phyloP scores from a whole-genome alignment of 2,113 vertebrate genomes.

The Mirza zaza region DNA sequence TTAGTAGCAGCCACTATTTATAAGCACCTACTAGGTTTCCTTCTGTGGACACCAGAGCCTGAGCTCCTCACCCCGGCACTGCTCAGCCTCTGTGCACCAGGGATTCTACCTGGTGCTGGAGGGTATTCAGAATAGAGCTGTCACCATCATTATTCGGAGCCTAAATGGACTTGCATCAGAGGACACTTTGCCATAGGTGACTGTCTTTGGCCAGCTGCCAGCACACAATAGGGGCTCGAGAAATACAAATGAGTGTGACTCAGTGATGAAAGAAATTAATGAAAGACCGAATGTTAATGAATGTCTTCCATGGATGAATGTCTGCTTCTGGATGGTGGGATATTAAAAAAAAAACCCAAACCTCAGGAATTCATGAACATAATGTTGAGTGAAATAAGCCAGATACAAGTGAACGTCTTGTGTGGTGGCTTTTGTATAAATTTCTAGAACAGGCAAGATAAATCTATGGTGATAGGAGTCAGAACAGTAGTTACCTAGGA shows the following conservation, averaged over 20 bases:
- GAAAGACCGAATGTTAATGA: background rate
- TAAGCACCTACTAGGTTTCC: background rate
- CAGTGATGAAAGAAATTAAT: background rate
- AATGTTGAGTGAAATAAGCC: conserved; percentile 4
- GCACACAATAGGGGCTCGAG: background rate
- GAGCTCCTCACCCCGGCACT: background rate
- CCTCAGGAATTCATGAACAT: background rate
- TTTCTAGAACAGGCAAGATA: conserved; percentile 35
- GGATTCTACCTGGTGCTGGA: background rate
- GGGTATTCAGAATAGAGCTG: background rate
- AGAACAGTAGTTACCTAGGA: background rate
- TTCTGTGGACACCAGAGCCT: background rate
- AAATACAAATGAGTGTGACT: background rate
- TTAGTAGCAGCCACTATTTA: background rate
- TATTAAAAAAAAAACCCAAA: background rate
- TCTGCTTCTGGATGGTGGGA: background rate
- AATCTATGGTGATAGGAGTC: background rate
- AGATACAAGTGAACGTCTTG: background rate
- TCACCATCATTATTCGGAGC: background rate
- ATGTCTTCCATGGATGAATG: background rate
- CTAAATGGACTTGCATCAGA: background rate
- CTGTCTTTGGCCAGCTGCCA: background rate
- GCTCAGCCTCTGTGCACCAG: background rate
- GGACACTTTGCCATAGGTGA: background rate
- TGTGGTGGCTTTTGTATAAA: conserved; percentile 5